Conservation (phyloP, 2,888 invertebrate species). For the Dryadula phaetusa region DNA sequence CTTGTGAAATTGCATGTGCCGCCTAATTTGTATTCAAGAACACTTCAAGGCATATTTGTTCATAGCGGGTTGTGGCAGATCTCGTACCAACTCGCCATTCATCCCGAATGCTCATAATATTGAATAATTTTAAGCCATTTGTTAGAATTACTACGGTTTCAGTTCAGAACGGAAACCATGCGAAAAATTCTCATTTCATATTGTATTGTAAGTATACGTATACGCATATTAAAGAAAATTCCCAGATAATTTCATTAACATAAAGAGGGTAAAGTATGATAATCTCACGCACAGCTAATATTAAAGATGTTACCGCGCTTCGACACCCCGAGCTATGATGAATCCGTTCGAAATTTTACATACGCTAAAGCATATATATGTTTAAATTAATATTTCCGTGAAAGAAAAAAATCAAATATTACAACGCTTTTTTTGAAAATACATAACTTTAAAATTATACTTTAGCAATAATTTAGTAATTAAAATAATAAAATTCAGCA, state of each 20-base stretch:
- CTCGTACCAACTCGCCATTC: constrained; percentile 16
- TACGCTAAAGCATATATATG: background rate
- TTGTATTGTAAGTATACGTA: background rate
- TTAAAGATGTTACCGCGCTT: background rate
- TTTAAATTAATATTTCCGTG: background rate
- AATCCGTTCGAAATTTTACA: background rate
- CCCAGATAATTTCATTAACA: constrained; percentile 5
- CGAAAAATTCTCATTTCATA: background rate
- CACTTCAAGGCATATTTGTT: constrained; percentile 69
- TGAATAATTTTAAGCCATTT: constrained; percentile 19
- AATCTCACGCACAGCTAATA: background rate
- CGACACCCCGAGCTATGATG: background rate
- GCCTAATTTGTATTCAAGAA: constrained; percentile 78
- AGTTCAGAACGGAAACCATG: background rate
- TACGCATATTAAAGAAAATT: background rate
- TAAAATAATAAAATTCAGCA: too few relatives aligned
- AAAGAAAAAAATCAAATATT: background rate
- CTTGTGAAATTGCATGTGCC: constrained; percentile 52
- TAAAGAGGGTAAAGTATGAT: background rate
- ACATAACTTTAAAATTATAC: too few relatives aligned
- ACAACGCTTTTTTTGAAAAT: too few relatives aligned
- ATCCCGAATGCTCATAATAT: constrained; percentile 18
- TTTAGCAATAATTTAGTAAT: background rate
- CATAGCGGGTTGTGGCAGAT: constrained; percentile 46
- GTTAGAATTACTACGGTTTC: constrained; percentile 21